These are phyloP conservation scores for Pantherophis guttatus DNA, from an alignment of 2,113 vertebrate genomes.

Conservation along the genomic window DNA sequence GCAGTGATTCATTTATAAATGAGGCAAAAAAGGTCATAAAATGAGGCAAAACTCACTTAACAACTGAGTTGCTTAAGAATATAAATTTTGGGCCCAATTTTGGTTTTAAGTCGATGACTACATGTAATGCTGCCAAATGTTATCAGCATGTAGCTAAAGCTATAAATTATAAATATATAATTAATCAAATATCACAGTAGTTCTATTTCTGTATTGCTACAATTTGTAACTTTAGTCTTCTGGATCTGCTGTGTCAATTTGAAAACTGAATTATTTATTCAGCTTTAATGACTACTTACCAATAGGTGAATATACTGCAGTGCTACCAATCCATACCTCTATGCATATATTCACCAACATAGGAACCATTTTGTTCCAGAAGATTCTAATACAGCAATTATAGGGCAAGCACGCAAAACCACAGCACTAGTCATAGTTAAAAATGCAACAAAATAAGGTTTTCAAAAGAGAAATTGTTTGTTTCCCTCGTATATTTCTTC, in stretches of 20 bases:
- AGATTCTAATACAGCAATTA: slow-evolving; percentile 53
- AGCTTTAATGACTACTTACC: neutral
- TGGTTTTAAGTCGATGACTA: no score
- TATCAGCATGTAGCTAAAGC: neutral
- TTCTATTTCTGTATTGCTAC: neutral
- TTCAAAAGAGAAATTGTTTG: neutral
- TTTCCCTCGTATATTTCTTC: accelerated
- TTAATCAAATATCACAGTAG: slow-evolving; percentile 6
- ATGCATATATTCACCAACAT: neutral
- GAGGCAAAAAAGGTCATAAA: no score
- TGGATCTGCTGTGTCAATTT: accelerated
- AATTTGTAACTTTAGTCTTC: accelerated
- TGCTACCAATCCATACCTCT: neutral
- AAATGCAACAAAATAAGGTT: neutral
- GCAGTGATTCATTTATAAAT: no score
- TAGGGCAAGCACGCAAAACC: slow-evolving; percentile 13
- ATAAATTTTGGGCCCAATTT: no score
- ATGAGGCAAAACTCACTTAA: no score
- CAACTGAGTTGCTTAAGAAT: no score
- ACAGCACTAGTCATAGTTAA: neutral
- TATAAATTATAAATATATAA: neutral
- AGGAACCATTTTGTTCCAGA: slow-evolving; percentile 63
- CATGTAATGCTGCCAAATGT: neutral
- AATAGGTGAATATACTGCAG: slow-evolving; percentile 29
- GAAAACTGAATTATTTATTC: slow-evolving; percentile 8